These are phyloP conservation scores for Podarcis raffonei DNA, from an alignment of 2,113 vertebrate genomes.

Conservation along the genomic window DNA sequence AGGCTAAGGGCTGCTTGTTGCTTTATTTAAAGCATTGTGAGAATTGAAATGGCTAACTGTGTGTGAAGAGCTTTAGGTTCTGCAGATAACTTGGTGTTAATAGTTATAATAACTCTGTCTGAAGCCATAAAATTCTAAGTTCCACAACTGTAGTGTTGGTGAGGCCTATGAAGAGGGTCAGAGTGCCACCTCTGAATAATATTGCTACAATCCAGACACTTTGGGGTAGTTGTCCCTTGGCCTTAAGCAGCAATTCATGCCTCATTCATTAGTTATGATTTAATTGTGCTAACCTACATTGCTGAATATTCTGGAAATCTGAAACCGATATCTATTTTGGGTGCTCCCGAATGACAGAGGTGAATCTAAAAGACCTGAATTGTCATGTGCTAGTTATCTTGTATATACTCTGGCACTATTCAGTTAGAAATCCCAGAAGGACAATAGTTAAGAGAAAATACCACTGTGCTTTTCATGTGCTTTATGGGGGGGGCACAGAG, in stretches of 20 bases:
- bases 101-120: neutral
- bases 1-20: conserved; percentile 29
- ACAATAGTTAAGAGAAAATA: too few species aligned
- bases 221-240: neutral
- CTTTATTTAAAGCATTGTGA: conserved; percentile 38
- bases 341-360: neutral
- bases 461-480: too few species aligned
- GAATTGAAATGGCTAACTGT: conserved; percentile 47
- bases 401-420: neutral
- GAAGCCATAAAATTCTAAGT: neutral
- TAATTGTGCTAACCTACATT: neutral
- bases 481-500: too few species aligned
- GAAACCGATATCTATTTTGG: neutral
- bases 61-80: conserved; percentile 31
- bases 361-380: too few species aligned
- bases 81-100: neutral
- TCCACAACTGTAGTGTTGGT: neutral
- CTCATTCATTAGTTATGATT: neutral
- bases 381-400: neutral
- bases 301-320: neutral
- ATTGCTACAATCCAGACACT: neutral
- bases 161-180: neutral
- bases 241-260: neutral
- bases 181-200: neutral
- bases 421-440: too few species aligned